phyloP scores from a whole-genome alignment of 2,888 invertebrate species.

The Atrina japonica region DNA sequence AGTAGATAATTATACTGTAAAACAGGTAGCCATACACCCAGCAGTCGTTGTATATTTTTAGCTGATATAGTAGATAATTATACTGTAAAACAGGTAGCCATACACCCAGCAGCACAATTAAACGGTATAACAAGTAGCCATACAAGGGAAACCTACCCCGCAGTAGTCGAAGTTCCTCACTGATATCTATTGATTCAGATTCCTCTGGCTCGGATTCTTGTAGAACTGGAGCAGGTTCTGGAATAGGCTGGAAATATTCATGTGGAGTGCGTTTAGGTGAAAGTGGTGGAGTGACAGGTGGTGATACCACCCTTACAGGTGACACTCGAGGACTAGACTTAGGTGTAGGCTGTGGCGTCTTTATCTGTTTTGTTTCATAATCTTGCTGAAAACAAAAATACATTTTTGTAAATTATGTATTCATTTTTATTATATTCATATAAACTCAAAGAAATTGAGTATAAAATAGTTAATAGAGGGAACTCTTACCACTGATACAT shows the following conservation, averaged over 20 bases:
- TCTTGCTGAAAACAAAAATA: constrained; percentile 27
- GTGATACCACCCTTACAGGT: constrained; percentile 51
- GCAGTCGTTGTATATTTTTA: too few relatives aligned
- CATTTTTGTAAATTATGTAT: not conserved
- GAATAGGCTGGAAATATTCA: constrained; percentile 39
- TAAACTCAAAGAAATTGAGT: too few relatives aligned
- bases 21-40: too few relatives aligned
- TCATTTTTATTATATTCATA: not conserved
- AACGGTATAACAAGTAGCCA: too few relatives aligned
- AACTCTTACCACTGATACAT: too few relatives aligned
- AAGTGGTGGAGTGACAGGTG: constrained; percentile 56
- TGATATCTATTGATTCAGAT: constrained; percentile 69
- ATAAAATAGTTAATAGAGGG: too few relatives aligned
- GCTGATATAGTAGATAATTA: too few relatives aligned
- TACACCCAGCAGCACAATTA: too few relatives aligned
- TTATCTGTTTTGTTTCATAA: constrained; percentile 18
- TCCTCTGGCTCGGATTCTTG: constrained; percentile 68
- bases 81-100: too few relatives aligned
- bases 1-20: too few relatives aligned
- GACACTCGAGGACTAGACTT: constrained; percentile 63
- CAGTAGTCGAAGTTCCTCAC: constrained; percentile 65
- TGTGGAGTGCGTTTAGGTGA: constrained; percentile 46
- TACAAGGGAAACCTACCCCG: constrained; percentile 52
- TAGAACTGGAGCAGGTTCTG: constrained; percentile 35
- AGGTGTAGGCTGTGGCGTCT: constrained; percentile 66